Evolutionary conservation across 2,113 vertebrate genomes (phyloP), one percentile per base, ranked within the genome.

Genomic region (Spizaetus ornatus): DNA sequence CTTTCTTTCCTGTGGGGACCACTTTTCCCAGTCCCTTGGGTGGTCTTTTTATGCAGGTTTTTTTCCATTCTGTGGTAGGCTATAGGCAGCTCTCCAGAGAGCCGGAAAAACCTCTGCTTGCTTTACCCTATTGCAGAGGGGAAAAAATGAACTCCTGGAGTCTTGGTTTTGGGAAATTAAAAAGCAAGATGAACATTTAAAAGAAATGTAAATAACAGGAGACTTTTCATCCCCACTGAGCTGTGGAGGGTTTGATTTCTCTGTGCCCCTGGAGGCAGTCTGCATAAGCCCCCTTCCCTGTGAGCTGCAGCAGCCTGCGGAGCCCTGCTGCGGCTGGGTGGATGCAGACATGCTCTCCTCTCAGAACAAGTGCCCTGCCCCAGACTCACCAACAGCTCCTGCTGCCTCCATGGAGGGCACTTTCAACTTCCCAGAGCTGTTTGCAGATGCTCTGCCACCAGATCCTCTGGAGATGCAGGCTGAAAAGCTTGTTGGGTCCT

Each of bases 21-120:
- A 73, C 94, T 97, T 93, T 97, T 94, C 96, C 89, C 95, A 92
- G 85, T 97, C 96, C 96, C 96, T 96, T 95, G 96, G 97, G 95
- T 96, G 96, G 96, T 97, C 96, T 95, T 94, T 95, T 90, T 65
- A 73, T 94, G 89, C 56, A 84, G 82, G 86, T 96, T 95, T 96
- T 96, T 96, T 92, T 95, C 94, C 72, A 25, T 43, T 63, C 95
- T 89, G 90, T 95, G 94, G 91, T 88, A 82, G 93, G 91, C 90
- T 92, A 65, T 36, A 95, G 96, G 91, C 94, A 92, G 94, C 87
- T 94, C 94, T 93, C 90, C 90, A 90, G 95, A 95, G 92, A 84
- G 82, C 65, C 0, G 3, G 93, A 78, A 82, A 83, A 93, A 56
- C 38, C 90, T 90, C 79, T 4, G 13, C 94, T 78, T 47, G 61